Percentiles rank a stretch among this genome's conserved stretches.
phyloP scores from a whole-genome alignment of 2,888 invertebrate species.

The Esperia sulphurella region DNA sequence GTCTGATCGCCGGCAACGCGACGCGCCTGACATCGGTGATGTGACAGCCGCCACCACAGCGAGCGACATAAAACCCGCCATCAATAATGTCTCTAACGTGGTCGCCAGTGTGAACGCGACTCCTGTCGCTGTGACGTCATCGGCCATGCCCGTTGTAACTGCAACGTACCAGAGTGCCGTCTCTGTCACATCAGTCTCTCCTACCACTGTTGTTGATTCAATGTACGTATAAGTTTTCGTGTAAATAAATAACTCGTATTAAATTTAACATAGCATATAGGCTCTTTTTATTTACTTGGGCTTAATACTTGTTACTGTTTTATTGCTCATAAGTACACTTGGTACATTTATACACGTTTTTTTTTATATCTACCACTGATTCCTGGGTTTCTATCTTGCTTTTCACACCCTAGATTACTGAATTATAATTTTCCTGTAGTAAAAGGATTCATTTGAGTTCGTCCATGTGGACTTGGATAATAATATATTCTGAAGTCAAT shows the following conservation, averaged over 20 bases:
- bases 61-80: constrained; percentile 14
- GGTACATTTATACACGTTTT: no score
- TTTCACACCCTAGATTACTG: no score
- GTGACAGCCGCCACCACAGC: constrained; percentile 50
- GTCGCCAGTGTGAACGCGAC: constrained; percentile 12
- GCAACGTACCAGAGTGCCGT: constrained; percentile 5
- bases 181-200: background rate
- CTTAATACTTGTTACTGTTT: no score
- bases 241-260: background rate
- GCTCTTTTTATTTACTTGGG: no score
- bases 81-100: constrained; percentile 15
- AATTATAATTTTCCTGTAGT: no score
- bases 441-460: no score
- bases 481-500: no score
- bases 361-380: no score
- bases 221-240: background rate
- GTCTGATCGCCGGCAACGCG: constrained; percentile 50
- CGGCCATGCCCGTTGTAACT: constrained; percentile 9
- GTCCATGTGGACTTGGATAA: no score
- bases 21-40: constrained; percentile 68
- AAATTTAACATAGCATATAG: no score
- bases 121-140: background rate
- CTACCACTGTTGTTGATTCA: background rate
- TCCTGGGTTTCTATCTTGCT: no score
- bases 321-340: no score